Base-by-base conservation (phyloP, 1,140 invertebrate species). In the Oryzaephilus surinamensis region DNA sequence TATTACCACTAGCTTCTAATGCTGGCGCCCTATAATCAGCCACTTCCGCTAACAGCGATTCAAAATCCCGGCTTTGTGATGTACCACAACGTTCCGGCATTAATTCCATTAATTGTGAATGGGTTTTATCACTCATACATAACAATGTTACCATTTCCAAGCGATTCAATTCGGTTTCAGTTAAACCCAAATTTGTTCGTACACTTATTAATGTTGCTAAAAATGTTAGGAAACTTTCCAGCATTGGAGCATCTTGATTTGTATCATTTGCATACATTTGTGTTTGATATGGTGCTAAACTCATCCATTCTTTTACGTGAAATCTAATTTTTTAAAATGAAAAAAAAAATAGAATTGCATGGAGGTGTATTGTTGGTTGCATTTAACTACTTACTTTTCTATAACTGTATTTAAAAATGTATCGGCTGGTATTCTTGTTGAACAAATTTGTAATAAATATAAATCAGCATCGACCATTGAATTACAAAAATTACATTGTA, bases 401-500 rank as follows among this genome's bases (percentile, higher is more conserved):
- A 97, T 77, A 15, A 92, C 77, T 41, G 83, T 88, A 46, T 80
- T 76, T 6, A 97, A 61, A 62, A 95, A 95, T 43, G 79, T 74
- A 55, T 91, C 83, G 3, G 88, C 76, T 38, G 83, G 79, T 39
- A 97, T 66, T 56, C 89, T 80, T 2, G 84, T 89, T 21, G 88
- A 87, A 66, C 90, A 94, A 12, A 97, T 76, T 75, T 94, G 90
- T 36, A 95, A 61, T 30, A 97, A 75, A 67, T 90, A 97, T 23
- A 97, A 69, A 70, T 97, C 94, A 52, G 93, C 86, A 67, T 97
- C 94, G 0, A 94, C 86, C 86, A 97, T 95, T 1, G 92, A 96
- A 64, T 95, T 96, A 66, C 91, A 96, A 66, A 97, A 97, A 67
- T 97, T 95, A 41, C 89, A 93, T 62, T 97, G 94, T 47, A 97